A percentile compares a stretch with the other conserved stretches of the same genome.
phyloP scores from a whole-genome alignment of 2,888 invertebrate species.

The Cataglyphis cursor region DNA sequence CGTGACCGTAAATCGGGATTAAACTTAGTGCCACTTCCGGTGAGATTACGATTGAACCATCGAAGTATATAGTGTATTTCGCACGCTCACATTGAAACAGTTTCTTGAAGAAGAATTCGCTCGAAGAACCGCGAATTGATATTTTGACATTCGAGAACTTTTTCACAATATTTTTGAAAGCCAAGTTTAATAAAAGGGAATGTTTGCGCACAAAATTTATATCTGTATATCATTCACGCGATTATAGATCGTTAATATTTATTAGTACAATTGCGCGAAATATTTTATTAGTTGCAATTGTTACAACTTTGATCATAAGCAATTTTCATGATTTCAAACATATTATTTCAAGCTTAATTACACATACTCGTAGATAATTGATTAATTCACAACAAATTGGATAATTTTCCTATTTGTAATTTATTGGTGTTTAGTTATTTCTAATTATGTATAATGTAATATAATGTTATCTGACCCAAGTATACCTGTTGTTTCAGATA shows the following conservation, averaged over 20 bases:
- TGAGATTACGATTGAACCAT: conserved; percentile 58
- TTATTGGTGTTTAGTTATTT: background rate
- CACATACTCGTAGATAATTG: background rate
- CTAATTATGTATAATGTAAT: background rate
- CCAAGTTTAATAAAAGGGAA: background rate
- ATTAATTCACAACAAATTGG: background rate
- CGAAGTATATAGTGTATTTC: conserved; percentile 48
- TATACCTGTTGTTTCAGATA: background rate
- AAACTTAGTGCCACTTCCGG: conserved; percentile 76
- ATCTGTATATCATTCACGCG: background rate
- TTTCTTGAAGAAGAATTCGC: conserved; percentile 23
- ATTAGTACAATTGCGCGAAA: background rate
- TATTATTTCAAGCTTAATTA: background rate
- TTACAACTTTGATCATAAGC: background rate
- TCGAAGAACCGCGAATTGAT: conserved; percentile 12
- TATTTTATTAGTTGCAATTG: background rate
- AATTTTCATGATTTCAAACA: conserved; percentile 7
- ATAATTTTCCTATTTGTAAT: background rate
- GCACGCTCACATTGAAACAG: conserved; percentile 32
- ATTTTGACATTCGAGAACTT: conserved; percentile 20
- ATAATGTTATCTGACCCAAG: background rate
- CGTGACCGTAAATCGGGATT: conserved; percentile 81
- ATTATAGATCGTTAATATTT: background rate
- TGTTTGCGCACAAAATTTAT: background rate
- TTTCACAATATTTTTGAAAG: background rate